Base-by-base conservation (phyloP, 2,888 invertebrate species). In the Odontocerum albicorne region DNA sequence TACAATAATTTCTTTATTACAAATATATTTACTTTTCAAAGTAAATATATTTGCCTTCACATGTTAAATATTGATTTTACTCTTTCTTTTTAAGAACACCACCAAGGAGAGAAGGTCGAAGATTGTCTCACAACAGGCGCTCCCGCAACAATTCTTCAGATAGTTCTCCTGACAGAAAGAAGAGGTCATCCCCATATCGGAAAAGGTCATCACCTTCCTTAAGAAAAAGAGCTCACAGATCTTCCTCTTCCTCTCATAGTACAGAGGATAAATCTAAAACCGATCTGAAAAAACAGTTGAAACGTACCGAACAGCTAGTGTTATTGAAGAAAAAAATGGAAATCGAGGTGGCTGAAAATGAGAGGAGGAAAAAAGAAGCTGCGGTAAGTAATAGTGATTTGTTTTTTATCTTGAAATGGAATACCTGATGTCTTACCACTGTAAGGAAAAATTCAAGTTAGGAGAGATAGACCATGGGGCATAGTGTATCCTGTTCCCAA, bases 291-390 rank as follows among this genome's bases (percentile, higher is more conserved):
- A 73, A 74, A 61, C 71, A 70, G 69, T 65, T 72, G 19, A 73
- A 72, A 60, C 68, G 77, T 0, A 75, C 73, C 0, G 78, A 78
- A 63, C 77, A 80, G 19, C 66, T 80, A 13, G 65, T 79, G 59
- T 66, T 81, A 60, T 66, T 83, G 36, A 81, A 81, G 62, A 81
- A 82, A 63, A 83, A 84, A 62, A 83, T 83, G 74, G 81, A 83
- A 55, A 68, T 78, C 59, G 79, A 80, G 61, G 73, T 78, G 33
- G 73, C 80, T 44, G 82, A 80, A 62, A 73, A 78, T 63, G 79
- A 81, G 60, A 81, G 79, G 62, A 75, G 77, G 66, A 70, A 60
- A 66, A 68, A 19, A 64, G 65, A 67, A 40, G 49, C 55, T 36
- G 59, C 47, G 42, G 61, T 58, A 45, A 44, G 42, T 35, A 21